These are phyloP conservation scores for Scrobipalpa atriplicella DNA, from an alignment of 2,888 invertebrate species.

Conservation along the genomic window DNA sequence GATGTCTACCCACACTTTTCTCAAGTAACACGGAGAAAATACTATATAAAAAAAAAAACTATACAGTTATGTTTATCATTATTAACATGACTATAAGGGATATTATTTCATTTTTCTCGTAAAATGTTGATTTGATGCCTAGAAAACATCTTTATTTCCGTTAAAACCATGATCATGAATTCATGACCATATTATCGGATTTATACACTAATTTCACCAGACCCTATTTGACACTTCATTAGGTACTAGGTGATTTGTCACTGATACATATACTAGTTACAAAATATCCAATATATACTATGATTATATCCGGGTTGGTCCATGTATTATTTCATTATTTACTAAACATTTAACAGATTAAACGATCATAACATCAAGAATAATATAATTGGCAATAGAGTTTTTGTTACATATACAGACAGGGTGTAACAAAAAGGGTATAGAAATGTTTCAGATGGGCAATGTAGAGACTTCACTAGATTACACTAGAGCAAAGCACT, in stretches of 20 bases:
- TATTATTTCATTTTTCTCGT: no score
- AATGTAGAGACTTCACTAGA: no score
- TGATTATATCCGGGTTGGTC: constrained; percentile 40
- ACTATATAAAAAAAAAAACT: no score
- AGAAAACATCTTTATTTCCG: not conserved
- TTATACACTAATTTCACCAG: constrained; percentile 15
- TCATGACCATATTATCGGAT: not conserved
- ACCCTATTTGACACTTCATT: constrained; percentile 32
- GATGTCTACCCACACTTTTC: no score
- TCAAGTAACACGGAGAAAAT: no score
- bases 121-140: no score
- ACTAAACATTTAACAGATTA: constrained; percentile 18
- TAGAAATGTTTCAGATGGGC: no score
- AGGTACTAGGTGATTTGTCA: constrained; percentile 33
- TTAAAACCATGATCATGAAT: not conserved
- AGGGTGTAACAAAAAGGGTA: no score
- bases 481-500: no score
- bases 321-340: constrained; percentile 35
- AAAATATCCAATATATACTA: constrained; percentile 29
- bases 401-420: not conserved
- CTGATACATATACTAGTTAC: constrained; percentile 27
- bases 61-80: no score
- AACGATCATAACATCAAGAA: not conserved
- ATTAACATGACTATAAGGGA: no score
- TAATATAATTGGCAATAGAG: not conserved